These are phyloP conservation scores for Halocynthia roretzi DNA, from an alignment of 23 tunicate species.

Conservation along the genomic window DNA sequence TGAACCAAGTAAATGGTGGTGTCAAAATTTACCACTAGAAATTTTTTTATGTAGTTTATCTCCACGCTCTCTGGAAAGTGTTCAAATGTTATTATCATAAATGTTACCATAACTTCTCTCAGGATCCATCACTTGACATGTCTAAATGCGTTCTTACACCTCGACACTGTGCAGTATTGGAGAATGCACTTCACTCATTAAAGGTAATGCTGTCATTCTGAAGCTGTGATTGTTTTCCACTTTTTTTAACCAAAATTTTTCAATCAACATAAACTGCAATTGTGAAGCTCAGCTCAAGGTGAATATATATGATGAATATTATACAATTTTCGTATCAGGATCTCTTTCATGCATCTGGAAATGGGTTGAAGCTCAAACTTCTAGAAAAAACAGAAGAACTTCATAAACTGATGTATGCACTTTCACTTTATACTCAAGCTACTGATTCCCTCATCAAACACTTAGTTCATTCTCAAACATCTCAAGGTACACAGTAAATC, in stretches of 20 bases:
- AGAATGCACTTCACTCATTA: slow-evolving; percentile 30
- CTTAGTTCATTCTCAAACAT: slow-evolving; percentile 64
- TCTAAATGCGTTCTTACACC: slow-evolving; percentile 27
- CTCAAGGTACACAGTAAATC: slow-evolving; percentile 1
- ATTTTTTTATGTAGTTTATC: no score
- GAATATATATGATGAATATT: not conserved
- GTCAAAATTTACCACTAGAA: no score
- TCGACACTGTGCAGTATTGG: slow-evolving; percentile 59
- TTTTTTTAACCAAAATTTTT: no score
- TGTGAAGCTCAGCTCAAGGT: no score
- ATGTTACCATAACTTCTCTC: not conserved
- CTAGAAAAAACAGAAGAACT: slow-evolving; percentile 75
- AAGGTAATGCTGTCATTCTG: slow-evolving; percentile 11
- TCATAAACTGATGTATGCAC: slow-evolving; percentile 67
- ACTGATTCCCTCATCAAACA: slow-evolving; percentile 86
- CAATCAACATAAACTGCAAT: not conserved
- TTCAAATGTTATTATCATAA: no score
- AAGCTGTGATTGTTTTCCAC: not conserved
- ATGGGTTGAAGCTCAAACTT: slow-evolving; percentile 55
- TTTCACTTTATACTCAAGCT: slow-evolving; percentile 91
- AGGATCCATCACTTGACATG: not conserved
- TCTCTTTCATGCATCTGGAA: slow-evolving; percentile 85
- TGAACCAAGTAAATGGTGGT: no score
- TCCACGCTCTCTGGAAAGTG: no score
- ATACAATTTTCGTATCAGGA: not conserved